phyloP scores from a whole-genome alignment of 2,113 vertebrate genomes.

The Solea solea region DNA sequence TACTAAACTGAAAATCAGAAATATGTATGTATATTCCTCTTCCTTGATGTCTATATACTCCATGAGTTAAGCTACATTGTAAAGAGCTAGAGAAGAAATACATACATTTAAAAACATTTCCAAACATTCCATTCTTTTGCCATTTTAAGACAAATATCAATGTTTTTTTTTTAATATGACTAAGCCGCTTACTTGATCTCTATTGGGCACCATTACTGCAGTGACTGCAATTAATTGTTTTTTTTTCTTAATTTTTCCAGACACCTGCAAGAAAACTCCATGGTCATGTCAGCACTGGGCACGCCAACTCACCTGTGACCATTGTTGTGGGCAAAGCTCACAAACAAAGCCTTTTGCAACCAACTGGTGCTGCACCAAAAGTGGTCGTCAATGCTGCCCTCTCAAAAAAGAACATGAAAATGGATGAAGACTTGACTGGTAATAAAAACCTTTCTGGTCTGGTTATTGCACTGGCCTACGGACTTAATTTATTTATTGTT shows the following conservation, averaged over 20 bases:
- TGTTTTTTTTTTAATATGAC: no score
- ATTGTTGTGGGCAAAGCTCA: slow-evolving; percentile 85
- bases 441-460: background rate
- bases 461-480: background rate
- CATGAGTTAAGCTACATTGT: no score
- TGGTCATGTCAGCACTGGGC: slow-evolving; percentile 83
- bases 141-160: no score
- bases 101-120: no score
- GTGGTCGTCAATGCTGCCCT: slow-evolving; percentile 76
- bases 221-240: background rate
- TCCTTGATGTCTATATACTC: no score
- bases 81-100: no score
- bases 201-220: no score
- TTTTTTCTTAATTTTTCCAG: slow-evolving; percentile 60
- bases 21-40: no score
- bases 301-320: slow-evolving; percentile 88
- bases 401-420: slow-evolving; percentile 74
- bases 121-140: no score
- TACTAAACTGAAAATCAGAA: no score
- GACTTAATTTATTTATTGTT: background rate
- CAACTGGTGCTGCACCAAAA: slow-evolving; percentile 77
- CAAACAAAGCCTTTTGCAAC: slow-evolving; percentile 45
- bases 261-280: slow-evolving; percentile 79
- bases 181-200: no score
- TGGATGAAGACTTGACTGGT: slow-evolving; percentile 89